Evolutionary conservation across 2,888 invertebrate genomes (phyloP), one percentile per base, ranked within the genome.

Genomic region (Monopis laevigella): DNA sequence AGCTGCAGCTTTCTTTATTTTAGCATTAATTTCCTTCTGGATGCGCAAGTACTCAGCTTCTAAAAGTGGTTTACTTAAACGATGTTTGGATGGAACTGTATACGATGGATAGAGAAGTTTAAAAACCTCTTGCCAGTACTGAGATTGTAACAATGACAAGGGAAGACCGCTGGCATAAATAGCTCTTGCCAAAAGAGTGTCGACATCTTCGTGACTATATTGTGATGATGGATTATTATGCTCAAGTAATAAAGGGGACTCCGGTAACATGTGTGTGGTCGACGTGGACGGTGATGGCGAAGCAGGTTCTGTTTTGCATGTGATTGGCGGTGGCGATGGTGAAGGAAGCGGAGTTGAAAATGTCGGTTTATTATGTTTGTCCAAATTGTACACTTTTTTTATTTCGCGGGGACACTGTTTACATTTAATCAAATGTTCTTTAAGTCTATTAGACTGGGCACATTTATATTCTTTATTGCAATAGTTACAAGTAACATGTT

Each of bases 81-180:
- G n/a, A n/a, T n/a, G n/a, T n/a, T n/a, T n/a, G n/a, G n/a, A n/a
- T n/a, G n/a, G n/a, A n/a, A n/a, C n/a, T n/a, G n/a, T n/a, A n/a
- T n/a, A n/a, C n/a, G n/a, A n/a, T n/a, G n/a, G n/a, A n/a, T n/a
- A n/a, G n/a, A n/a, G n/a, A n/a, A n/a, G n/a, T n/a, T n/a, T n/a
- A n/a, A n/a, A n/a, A n/a, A n/a, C n/a, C n/a, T n/a, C n/a, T n/a
- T n/a, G n/a, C n/a, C n/a, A n/a, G n/a, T n/a, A n/a, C n/a, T n/a
- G n/a, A n/a, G n/a, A n/a, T n/a, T n/a, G n/a, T n/a, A n/a, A n/a
- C n/a, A n/a, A n/a, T n/a, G 28, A 28, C 28, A 28, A 28, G 28
- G 28, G 28, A 28, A 28, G 11, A 28, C 28, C 28, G 28, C 11
- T 28, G 28, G 28, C 28, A 28, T 28, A 28, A 28, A 28, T 28